Conservation (phyloP, 1,140 invertebrate species). For the Dreissena polymorpha region DNA sequence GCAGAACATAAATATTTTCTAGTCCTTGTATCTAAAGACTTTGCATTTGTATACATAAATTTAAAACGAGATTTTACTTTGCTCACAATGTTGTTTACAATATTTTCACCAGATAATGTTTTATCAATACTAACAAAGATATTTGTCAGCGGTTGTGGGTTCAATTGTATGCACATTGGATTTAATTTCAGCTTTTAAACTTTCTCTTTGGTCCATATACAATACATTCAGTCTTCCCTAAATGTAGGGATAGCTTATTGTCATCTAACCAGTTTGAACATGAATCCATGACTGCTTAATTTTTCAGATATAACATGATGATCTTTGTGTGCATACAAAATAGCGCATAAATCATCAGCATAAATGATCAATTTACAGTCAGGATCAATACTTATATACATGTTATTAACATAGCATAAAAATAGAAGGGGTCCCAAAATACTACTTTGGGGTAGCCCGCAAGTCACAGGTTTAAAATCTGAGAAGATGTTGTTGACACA, state of each 20-base stretch:
- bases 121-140: neutral
- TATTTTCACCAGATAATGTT: neutral
- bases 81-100: slow-evolving; percentile 2
- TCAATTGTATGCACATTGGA: neutral
- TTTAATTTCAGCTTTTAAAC: neutral
- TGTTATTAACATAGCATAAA: slow-evolving; percentile 19
- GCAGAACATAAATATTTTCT: slow-evolving; percentile 15
- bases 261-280: neutral
- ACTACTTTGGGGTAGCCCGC: neutral
- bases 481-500: neutral
- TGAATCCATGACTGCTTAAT: too few relatives aligned
- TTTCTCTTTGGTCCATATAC: neutral
- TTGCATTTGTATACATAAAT: slow-evolving; percentile 1
- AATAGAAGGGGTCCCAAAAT: slow-evolving; percentile 9
- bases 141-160: neutral
- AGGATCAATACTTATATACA: neutral
- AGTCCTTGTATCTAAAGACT: slow-evolving; percentile 5
- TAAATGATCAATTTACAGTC: slow-evolving; percentile 13
- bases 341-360: slow-evolving; percentile 19
- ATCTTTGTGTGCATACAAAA: neutral
- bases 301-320: too few relatives aligned
- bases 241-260: neutral
- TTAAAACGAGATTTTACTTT: slow-evolving; percentile 3
- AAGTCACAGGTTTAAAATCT: neutral
- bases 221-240: neutral